These are phyloP conservation scores for Drosophila nannoptera DNA, from an alignment of 1,140 invertebrate genomes.

Conservation along the genomic window DNA sequence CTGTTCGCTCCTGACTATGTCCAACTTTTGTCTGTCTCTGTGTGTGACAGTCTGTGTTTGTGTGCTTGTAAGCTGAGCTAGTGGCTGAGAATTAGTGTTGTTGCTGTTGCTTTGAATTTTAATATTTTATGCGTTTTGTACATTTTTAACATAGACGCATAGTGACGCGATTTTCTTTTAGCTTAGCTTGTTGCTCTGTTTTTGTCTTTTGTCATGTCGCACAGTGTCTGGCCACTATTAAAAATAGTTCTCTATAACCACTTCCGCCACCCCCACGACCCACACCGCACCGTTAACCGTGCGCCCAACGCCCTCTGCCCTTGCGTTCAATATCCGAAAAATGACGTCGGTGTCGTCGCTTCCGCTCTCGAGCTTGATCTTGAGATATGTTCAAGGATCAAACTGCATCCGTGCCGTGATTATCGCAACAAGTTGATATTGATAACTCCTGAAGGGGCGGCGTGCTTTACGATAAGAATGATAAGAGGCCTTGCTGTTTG, in stretches of 20 bases:
- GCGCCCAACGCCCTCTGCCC: slow-evolving; percentile 20
- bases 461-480: slow-evolving; percentile 26
- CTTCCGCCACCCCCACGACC: slow-evolving; percentile 46
- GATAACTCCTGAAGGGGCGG: slow-evolving; percentile 33
- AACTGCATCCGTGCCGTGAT: slow-evolving; percentile 23
- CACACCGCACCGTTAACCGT: slow-evolving; percentile 9
- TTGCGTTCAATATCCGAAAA: slow-evolving; percentile 18
- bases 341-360: slow-evolving; percentile 16
- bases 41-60: neutral
- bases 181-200: slow-evolving; percentile 26
- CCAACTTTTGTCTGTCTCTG: neutral
- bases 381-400: neutral
- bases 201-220: slow-evolving; percentile 30
- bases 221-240: slow-evolving; percentile 23
- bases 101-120: slow-evolving; percentile 31
- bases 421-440: slow-evolving; percentile 59
- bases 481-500: slow-evolving; percentile 40
- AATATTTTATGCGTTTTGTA: slow-evolving; percentile 71
- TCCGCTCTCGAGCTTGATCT: slow-evolving; percentile 16
- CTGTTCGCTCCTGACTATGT: slow-evolving; percentile 15
- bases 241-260: slow-evolving; percentile 48
- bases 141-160: slow-evolving; percentile 49
- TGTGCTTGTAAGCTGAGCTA: slow-evolving; percentile 17
- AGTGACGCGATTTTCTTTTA: slow-evolving; percentile 31
- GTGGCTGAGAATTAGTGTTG: slow-evolving; percentile 30